phyloP scores from a whole-genome alignment of 2,888 invertebrate species.

The Eubasilissa splendida region DNA sequence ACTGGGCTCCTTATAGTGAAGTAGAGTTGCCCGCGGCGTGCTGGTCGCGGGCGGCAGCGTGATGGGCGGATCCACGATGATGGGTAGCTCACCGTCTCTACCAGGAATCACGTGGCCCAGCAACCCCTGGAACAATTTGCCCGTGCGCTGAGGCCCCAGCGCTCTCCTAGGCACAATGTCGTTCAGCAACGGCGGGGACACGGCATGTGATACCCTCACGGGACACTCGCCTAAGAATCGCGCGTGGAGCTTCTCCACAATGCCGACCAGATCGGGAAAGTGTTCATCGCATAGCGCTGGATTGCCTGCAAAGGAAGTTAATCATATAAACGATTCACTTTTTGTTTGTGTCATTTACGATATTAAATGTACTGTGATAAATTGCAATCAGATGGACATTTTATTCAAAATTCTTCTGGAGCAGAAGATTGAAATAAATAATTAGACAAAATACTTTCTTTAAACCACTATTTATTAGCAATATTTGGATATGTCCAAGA shows the following conservation, averaged over 20 bases:
- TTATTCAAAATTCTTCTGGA: too few relatives aligned
- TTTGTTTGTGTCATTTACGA: too few relatives aligned
- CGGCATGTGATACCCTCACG: not conserved
- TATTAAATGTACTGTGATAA: too few relatives aligned
- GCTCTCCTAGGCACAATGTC: not conserved
- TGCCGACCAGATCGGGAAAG: slow-evolving; percentile 79
- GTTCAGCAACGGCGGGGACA: not conserved
- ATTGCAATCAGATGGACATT: too few relatives aligned
- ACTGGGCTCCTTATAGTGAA: slow-evolving; percentile 21
- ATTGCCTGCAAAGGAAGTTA: slow-evolving; percentile 76
- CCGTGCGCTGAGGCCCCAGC: not conserved
- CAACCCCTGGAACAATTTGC: not conserved
- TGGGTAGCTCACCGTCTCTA: slow-evolving; percentile 66
- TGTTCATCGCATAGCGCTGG: slow-evolving; percentile 85
- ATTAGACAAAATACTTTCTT: too few relatives aligned
- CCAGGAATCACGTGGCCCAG: not conserved
- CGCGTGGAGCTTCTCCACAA: slow-evolving; percentile 81
- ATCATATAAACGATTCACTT: too few relatives aligned
- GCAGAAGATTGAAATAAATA: too few relatives aligned
- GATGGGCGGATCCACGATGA: slow-evolving; percentile 68
- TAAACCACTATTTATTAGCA: too few relatives aligned
- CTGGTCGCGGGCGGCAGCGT: slow-evolving; percentile 65
- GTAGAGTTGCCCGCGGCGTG: not conserved
- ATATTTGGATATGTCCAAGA: too few relatives aligned
- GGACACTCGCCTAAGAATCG: slow-evolving; percentile 74